These are phyloP conservation scores for Microtus oregoni DNA, from an alignment of 2,113 vertebrate genomes.

Conservation along the genomic window DNA sequence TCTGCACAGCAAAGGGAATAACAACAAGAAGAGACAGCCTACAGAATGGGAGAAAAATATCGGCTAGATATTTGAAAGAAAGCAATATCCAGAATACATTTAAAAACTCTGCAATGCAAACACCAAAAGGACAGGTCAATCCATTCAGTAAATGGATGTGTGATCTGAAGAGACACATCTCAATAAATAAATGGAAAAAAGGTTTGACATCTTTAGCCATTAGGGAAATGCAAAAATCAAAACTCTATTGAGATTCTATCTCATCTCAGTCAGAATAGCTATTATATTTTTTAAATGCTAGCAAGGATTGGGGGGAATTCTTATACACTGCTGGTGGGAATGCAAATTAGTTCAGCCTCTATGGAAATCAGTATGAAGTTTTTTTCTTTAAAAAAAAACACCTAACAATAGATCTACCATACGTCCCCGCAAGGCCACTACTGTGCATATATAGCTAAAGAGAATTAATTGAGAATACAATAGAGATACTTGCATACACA, in stretches of 20 bases:
- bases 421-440: not conserved
- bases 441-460: not conserved
- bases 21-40: not conserved
- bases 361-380: not conserved
- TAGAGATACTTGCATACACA: not conserved
- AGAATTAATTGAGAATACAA: not conserved
- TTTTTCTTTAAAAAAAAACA: not conserved
- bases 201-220: not conserved
- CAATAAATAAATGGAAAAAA: not conserved
- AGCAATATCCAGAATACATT: constrained; percentile 3
- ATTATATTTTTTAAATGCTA: not conserved
- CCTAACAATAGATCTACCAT: not conserved
- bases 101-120: not conserved
- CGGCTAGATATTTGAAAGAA: not conserved
- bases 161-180: not conserved
- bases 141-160: not conserved
- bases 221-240: not conserved
- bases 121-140: not conserved
- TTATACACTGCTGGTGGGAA: not conserved
- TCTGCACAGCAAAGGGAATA: not conserved
- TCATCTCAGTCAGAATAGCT: not conserved
- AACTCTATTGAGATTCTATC: not conserved
- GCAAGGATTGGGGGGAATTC: not conserved
- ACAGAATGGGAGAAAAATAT: not conserved
- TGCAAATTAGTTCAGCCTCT: not conserved